phyloP scores from a whole-genome alignment of 2,888 invertebrate genomes.

The Pheosia tremula region DNA sequence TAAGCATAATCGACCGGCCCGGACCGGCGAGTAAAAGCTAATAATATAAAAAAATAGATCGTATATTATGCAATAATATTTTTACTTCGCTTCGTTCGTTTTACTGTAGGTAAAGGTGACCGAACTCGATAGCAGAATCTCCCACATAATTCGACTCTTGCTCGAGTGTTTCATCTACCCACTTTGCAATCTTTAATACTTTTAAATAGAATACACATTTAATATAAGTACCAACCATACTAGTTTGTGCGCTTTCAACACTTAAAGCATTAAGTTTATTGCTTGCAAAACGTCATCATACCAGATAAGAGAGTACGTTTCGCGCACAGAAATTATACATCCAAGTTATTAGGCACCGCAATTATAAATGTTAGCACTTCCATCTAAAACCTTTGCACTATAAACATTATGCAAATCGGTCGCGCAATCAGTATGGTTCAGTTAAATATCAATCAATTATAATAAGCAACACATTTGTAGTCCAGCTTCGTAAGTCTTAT shows the following conservation, averaged over 20 bases:
- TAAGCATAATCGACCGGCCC: too few species aligned
- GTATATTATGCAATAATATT: too few species aligned
- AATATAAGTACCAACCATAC: conserved; percentile 17
- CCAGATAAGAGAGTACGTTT: conserved; percentile 27
- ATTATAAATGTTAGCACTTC: conserved; percentile 52
- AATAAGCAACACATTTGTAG: conserved; percentile 54
- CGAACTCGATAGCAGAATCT: too few species aligned
- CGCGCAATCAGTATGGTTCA: conserved; percentile 32
- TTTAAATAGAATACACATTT: not conserved
- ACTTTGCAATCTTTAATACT: not conserved
- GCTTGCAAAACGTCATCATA: conserved; percentile 6
- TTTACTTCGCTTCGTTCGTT: too few species aligned
- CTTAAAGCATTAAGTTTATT: conserved; percentile 23
- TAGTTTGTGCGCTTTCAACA: conserved; percentile 4
- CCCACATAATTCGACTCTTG: too few species aligned
- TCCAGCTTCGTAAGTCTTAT: conserved; percentile 40
- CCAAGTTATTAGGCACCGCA: conserved; percentile 34
- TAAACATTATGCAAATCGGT: conserved; percentile 52
- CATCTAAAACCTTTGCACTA: conserved; percentile 53
- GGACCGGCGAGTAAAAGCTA: too few species aligned
- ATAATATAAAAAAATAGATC: too few species aligned
- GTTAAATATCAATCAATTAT: conserved; percentile 52
- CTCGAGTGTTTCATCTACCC: not conserved
- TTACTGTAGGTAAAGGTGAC: too few species aligned
- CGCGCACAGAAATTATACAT: conserved; percentile 17